These are phyloP conservation scores for Rhagologus leucostigma DNA, from an alignment of 2,113 vertebrate genomes.

Conservation along the genomic window DNA sequence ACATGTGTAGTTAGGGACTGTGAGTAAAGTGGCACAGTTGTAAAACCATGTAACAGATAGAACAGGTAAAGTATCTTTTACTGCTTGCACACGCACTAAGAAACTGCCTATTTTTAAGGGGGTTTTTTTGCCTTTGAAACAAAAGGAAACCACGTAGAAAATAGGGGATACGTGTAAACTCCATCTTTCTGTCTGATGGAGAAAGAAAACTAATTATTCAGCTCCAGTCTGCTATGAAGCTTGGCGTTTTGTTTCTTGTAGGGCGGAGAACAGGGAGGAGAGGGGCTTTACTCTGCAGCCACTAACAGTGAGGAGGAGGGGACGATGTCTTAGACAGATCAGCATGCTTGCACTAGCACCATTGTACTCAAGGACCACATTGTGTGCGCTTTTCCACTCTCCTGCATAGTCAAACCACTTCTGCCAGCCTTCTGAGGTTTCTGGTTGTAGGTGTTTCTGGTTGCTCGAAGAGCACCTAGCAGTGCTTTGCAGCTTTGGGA, in stretches of 20 bases:
- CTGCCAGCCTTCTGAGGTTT: neutral
- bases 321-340: neutral
- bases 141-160: neutral
- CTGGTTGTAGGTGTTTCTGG: neutral
- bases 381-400: neutral
- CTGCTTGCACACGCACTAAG: neutral
- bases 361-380: neutral
- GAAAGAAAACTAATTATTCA: neutral
- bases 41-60: neutral
- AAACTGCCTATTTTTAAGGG: neutral
- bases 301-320: neutral
- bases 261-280: neutral
- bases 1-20: neutral
- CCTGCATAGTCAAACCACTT: neutral
- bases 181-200: neutral
- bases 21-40: neutral
- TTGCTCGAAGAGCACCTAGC: neutral
- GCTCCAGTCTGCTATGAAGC: neutral
- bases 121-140: neutral
- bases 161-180: neutral
- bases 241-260: neutral
- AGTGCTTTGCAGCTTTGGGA: constrained; percentile 59
- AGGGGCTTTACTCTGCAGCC: neutral
- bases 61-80: neutral
- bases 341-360: constrained; percentile 5